A percentile compares a stretch with the other conserved stretches of the same genome.
Conservation (phyloP, 2,113 vertebrate genomes). For the Rhadina sibilatrix region DNA sequence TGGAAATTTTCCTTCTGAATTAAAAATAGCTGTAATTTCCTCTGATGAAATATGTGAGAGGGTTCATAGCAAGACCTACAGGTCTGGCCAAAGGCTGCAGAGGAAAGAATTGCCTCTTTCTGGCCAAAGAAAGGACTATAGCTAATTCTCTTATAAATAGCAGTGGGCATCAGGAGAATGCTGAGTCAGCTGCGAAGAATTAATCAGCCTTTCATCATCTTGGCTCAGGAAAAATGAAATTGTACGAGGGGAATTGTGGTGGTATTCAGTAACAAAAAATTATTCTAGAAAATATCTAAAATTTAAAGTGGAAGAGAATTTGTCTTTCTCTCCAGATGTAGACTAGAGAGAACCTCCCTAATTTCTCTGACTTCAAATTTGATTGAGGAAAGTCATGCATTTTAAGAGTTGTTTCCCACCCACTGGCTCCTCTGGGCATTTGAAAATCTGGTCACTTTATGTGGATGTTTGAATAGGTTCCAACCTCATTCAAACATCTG, state of each 20-base stretch:
- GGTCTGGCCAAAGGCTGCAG: neutral
- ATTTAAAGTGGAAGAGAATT: neutral
- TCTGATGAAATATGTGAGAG: neutral
- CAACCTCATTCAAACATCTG: neutral
- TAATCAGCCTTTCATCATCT: neutral
- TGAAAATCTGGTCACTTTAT: neutral
- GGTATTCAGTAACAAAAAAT: neutral
- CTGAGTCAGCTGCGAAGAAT: conserved; percentile 15
- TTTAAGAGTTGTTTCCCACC: neutral
- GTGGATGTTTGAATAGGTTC: neutral
- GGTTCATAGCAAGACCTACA: neutral
- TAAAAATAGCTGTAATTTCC: neutral
- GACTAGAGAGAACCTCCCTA: neutral
- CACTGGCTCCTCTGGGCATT: neutral
- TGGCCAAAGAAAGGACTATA: neutral
- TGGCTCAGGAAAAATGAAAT: neutral
- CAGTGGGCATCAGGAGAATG: neutral
- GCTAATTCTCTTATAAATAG: neutral
- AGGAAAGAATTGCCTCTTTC: neutral
- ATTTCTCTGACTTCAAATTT: neutral
- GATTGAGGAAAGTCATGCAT: neutral
- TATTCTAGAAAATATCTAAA: neutral
- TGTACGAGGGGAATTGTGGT: neutral
- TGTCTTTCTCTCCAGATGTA: neutral
- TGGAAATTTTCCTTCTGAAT: neutral